Conservation (phyloP, 2,113 vertebrate species). For the Gymnarchus niloticus region DNA sequence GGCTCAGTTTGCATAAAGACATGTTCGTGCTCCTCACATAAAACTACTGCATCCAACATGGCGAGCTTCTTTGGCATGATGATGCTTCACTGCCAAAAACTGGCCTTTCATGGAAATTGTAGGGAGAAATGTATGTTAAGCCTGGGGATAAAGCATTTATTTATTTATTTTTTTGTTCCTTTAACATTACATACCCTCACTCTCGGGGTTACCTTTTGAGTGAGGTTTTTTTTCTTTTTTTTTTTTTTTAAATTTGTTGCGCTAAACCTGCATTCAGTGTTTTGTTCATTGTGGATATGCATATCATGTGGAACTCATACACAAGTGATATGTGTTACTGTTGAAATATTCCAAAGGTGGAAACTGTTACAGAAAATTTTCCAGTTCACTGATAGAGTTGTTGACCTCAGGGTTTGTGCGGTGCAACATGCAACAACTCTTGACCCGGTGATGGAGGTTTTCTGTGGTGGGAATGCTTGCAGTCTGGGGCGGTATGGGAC, state of each 20-base stretch:
- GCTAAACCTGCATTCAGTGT: not conserved
- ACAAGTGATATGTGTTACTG: not conserved
- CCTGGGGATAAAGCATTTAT: too few relatives aligned
- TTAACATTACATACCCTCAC: not conserved
- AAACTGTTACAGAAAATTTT: not conserved
- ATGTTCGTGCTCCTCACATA: conserved; percentile 23
- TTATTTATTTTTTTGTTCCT: too few relatives aligned
- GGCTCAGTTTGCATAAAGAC: conserved; percentile 22
- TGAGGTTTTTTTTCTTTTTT: not conserved
- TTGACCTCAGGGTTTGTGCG: not conserved
- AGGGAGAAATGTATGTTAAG: not conserved
- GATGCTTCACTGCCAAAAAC: not conserved
- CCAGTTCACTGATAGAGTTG: not conserved
- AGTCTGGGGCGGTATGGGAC: conserved; percentile 14
- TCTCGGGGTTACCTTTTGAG: not conserved
- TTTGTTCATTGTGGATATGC: not conserved
- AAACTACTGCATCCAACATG: conserved; percentile 27
- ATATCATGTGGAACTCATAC: not conserved
- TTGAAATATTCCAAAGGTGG: not conserved
- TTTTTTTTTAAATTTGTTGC: not conserved
- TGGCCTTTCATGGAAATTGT: not conserved
- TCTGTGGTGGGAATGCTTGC: not conserved
- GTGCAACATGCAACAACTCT: not conserved
- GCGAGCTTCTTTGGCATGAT: not conserved
- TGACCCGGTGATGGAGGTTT: not conserved